Percentiles rank a stretch among this genome's conserved stretches.
These are phyloP conservation scores for Nycticebus coucang DNA, from an alignment of 2,113 vertebrate genomes.

Conservation along the genomic window DNA sequence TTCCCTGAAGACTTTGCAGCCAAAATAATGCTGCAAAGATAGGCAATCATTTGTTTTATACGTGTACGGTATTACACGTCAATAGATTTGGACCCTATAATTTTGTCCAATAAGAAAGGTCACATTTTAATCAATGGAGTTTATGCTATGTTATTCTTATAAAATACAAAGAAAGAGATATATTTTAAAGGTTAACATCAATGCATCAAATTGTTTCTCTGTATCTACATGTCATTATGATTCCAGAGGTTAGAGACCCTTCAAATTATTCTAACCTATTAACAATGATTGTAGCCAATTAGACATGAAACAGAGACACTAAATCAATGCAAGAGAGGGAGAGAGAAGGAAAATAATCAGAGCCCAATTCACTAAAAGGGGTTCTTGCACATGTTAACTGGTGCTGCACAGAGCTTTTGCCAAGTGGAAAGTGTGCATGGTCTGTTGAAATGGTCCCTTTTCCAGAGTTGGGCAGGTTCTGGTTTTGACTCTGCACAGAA, in stretches of 20 bases:
- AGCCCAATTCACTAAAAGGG: slow-evolving; percentile 88
- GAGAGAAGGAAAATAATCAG: slow-evolving; percentile 75
- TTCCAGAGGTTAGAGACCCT: slow-evolving; percentile 83
- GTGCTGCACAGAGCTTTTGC: slow-evolving; percentile 61
- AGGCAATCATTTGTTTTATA: slow-evolving; percentile 37
- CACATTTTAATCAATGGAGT: slow-evolving; percentile 59
- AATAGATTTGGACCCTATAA: slow-evolving; percentile 23
- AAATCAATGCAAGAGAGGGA: slow-evolving; percentile 83
- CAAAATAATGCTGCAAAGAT: slow-evolving; percentile 52
- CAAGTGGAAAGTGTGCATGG: slow-evolving; percentile 29
- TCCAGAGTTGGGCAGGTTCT: background rate
- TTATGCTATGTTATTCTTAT: slow-evolving; percentile 67
- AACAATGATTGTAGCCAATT: slow-evolving; percentile 88
- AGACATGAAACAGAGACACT: slow-evolving; percentile 83
- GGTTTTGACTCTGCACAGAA: background rate
- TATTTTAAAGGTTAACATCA: slow-evolving; percentile 82
- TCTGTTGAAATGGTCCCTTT: background rate
- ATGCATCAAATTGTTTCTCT: slow-evolving; percentile 80
- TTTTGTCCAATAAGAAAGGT: slow-evolving; percentile 65
- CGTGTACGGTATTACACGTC: background rate
- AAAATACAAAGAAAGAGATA: slow-evolving; percentile 35
- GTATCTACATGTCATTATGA: slow-evolving; percentile 79
- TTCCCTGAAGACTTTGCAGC: slow-evolving; percentile 67
- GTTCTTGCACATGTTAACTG: slow-evolving; percentile 69
- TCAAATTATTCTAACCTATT: slow-evolving; percentile 82